Percentiles rank a stretch among this genome's conserved stretches.
These are phyloP conservation scores for Leptopilina syphax DNA, from an alignment of 2,888 invertebrate species.

Conservation along the genomic window DNA sequence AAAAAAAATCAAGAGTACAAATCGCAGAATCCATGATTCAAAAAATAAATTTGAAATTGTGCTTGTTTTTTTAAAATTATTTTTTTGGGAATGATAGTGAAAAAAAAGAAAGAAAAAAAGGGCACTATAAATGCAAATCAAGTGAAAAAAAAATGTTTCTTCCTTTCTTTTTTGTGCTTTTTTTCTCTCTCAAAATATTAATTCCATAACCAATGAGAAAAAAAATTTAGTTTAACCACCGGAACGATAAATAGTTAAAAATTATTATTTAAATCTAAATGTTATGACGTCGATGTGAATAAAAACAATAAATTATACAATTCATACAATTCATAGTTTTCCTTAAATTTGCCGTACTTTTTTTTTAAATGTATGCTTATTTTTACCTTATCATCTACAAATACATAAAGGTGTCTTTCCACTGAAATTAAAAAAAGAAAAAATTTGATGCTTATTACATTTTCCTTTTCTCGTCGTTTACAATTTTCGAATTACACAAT, in stretches of 20 bases:
- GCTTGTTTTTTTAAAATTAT: constrained; percentile 25
- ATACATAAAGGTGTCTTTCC: constrained; percentile 32
- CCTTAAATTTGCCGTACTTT: constrained; percentile 25
- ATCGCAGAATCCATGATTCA: constrained; percentile 28
- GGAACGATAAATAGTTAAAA: constrained; percentile 36
- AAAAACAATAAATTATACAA: constrained; percentile 40
- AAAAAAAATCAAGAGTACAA: constrained; percentile 43
- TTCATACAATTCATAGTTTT: constrained; percentile 24
- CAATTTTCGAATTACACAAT: neutral
- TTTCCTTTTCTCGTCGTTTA: neutral
- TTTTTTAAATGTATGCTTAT: constrained; percentile 31
- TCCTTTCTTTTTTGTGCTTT: constrained; percentile 24
- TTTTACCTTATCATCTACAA: constrained; percentile 20
- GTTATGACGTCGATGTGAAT: constrained; percentile 41
- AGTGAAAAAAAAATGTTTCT: constrained; percentile 18
- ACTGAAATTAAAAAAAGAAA: constrained; percentile 16
- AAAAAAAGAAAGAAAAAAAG: constrained; percentile 44
- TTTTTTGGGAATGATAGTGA: constrained; percentile 29
- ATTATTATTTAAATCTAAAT: constrained; percentile 27
- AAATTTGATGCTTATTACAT: neutral
- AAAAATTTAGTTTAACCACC: constrained; percentile 19
- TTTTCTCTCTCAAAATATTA: neutral
- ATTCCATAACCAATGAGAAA: constrained; percentile 26
- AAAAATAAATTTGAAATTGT: constrained; percentile 31
- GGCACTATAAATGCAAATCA: constrained; percentile 25